A percentile compares a stretch with the other conserved stretches of the same genome.
phyloP scores from a whole-genome alignment of 2,797 vertebrate species.

The Buceros bicornis region DNA sequence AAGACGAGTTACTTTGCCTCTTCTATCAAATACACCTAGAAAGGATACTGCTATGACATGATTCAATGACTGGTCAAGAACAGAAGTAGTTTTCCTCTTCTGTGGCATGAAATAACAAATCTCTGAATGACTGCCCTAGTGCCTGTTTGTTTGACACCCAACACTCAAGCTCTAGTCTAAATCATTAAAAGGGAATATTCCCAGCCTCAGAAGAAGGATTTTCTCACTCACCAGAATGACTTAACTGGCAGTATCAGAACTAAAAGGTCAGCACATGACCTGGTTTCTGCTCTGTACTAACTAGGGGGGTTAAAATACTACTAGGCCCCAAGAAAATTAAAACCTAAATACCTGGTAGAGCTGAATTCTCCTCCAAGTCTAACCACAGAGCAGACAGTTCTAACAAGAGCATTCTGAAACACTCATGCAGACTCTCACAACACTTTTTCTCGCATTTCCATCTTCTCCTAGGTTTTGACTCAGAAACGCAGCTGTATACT shows the following conservation, averaged over 20 bases:
- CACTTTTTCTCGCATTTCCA: neutral
- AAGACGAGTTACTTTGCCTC: neutral
- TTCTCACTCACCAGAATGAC: neutral
- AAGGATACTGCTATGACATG: neutral
- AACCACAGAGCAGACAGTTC: neutral
- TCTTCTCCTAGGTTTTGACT: neutral
- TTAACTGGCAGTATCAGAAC: neutral
- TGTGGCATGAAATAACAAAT: neutral
- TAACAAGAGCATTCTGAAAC: neutral
- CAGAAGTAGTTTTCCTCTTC: neutral
- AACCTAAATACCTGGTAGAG: neutral
- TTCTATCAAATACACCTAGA: neutral
- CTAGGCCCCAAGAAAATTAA: neutral
- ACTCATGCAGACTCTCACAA: neutral
- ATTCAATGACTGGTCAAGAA: neutral
- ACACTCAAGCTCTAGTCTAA: neutral
- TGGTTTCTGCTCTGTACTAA: neutral
- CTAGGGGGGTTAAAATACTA: neutral
- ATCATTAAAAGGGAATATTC: neutral
- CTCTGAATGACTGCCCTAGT: neutral
- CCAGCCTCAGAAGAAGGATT: neutral
- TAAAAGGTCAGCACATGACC: neutral
- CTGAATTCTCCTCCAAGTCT: neutral
- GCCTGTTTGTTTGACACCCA: neutral
- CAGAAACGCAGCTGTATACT: neutral